These are phyloP conservation scores for Clostera curtula DNA, from an alignment of 2,888 invertebrate species.

Conservation along the genomic window DNA sequence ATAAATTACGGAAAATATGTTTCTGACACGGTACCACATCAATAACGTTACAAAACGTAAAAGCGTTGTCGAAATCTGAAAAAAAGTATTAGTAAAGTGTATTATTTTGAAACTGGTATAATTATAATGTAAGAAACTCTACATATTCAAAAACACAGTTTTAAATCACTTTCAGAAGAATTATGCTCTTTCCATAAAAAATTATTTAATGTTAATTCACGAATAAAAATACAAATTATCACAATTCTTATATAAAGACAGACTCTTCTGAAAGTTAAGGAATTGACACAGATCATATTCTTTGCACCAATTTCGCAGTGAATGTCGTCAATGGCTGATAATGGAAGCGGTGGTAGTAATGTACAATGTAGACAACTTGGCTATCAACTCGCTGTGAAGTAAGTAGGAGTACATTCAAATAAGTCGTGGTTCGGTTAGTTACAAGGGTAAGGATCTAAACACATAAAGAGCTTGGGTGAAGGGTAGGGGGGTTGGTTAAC, in stretches of 20 bases:
- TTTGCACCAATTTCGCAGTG: conserved; percentile 67
- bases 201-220: conserved; percentile 19
- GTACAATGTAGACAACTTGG: conserved; percentile 64
- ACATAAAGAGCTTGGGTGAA: conserved; percentile 72
- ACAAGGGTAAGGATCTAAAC: conserved; percentile 72
- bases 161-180: conserved; percentile 19
- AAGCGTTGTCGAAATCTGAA: no score
- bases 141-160: no score
- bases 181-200: conserved; percentile 13
- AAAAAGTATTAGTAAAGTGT: no score
- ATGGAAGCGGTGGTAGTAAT: conserved; percentile 69
- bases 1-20: background rate
- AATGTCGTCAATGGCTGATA: conserved; percentile 49
- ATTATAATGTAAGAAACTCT: no score
- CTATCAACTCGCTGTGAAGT: conserved; percentile 59
- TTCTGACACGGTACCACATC: no score
- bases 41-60: no score
- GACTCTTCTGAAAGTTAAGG: conserved; percentile 21
- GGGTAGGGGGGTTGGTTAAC: conserved; percentile 76
- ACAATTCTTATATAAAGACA: conserved; percentile 8
- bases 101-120: no score
- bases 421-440: conserved; percentile 69
- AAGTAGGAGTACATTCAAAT: conserved; percentile 62
- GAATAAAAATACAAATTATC: conserved; percentile 4
- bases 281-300: conserved; percentile 25